Conservation (phyloP, 1,140 invertebrate genomes). For the Cyclina sinensis region DNA sequence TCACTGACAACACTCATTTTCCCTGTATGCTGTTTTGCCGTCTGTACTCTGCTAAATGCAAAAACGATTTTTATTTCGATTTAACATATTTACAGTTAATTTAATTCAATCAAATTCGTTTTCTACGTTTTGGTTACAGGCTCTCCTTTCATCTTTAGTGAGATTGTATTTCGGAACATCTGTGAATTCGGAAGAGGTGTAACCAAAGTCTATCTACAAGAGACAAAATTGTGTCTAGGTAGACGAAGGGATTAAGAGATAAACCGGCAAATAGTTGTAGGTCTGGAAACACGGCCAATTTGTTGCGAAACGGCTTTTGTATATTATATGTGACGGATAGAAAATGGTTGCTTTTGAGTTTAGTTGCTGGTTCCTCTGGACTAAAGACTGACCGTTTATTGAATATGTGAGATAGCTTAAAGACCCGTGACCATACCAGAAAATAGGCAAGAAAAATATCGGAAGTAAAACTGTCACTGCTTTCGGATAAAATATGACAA, state of each 20-base stretch:
- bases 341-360: too few species aligned
- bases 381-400: too few species aligned
- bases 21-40: not conserved
- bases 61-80: constrained; percentile 43
- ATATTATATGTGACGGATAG: not conserved
- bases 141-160: constrained; percentile 43
- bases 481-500: too few species aligned
- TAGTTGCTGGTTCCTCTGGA: too few species aligned
- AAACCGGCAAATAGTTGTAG: not conserved
- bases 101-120: constrained; percentile 64
- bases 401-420: too few species aligned
- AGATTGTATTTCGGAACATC: constrained; percentile 50
- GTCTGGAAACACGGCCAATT: constrained; percentile 8
- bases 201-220: not conserved
- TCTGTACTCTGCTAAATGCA: constrained; percentile 19
- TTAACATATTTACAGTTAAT: constrained; percentile 67
- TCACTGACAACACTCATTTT: not conserved
- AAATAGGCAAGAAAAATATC: too few species aligned
- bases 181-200: not conserved
- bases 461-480: too few species aligned
- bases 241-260: constrained; percentile 30
- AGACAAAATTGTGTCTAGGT: constrained; percentile 39
- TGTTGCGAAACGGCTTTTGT: constrained; percentile 6
- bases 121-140: constrained; percentile 46
- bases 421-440: too few species aligned